Evolutionary conservation across 2,797 vertebrate genomes (phyloP), one percentile per base, ranked within the genome.

Genomic region (Xenopus petersii): DNA sequence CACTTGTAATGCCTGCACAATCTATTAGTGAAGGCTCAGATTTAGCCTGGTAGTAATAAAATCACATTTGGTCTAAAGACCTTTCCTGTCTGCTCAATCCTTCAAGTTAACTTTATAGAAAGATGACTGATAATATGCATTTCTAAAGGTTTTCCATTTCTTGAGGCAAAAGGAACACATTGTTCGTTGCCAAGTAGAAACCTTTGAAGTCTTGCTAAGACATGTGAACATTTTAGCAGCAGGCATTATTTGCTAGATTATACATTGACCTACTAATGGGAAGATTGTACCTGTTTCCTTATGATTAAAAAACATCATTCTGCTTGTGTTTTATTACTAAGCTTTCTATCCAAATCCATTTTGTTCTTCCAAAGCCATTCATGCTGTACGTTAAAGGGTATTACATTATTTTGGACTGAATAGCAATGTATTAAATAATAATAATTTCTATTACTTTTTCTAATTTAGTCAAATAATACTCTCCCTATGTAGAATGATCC

Each of bases 61-160:
- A 77, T 72, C 47, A 68, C 64, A 73, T 77, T 77, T 63, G 36
- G 15, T 63, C 30, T 63, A 33, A 33, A 63, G 61, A 63, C 61
- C 61, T 63, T 10, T 33, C 17, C 70, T 77, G 70, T 68, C 70
- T 73, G 58, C 36, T 73, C 59, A 65, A 77, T 73, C 51, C 59
- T 77, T 77, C 58, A 77, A 72, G 64, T 67, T 63, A 73, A 68
- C 48, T 63, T 26, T 67, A 58, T 72, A 67, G 67, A 67, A 67
- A 72, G 70, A 66, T 47, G 62, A 56, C 33, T 67, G 70, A 77
- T 77, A 69, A 72, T 72, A 77, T 61, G 64, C 71, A 72, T 71
- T 51, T 15, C 56, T 61, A 77, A 77, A 72, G 75, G 75, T 77
- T 77, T 77, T 33, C 61, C 60, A 67, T 77, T 77, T 77, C 75